Evolutionary conservation across 1,140 invertebrate species (phyloP).

Genomic region (Bombus confusus): DNA sequence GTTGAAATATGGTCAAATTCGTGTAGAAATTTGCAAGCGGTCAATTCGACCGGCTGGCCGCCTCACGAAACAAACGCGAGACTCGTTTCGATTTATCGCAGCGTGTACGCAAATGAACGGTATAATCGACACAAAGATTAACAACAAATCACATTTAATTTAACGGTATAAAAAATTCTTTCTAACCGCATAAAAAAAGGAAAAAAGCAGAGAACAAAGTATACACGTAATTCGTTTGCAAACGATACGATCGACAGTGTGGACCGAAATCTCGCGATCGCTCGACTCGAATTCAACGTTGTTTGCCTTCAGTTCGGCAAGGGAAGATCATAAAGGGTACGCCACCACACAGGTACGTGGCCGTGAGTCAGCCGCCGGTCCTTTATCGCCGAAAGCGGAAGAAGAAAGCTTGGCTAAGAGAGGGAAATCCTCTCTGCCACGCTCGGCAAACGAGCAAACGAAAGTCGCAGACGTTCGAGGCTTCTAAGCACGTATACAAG

Average conservation of each 20-base stretch:
- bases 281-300: not conserved
- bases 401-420: not conserved
- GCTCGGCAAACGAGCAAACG: conserved; percentile 23
- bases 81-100: not conserved
- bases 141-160: too few species aligned
- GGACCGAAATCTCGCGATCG: too few species aligned
- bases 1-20: too few species aligned
- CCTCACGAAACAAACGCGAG: not conserved
- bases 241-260: not conserved
- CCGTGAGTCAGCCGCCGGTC: not conserved
- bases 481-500: conserved; percentile 58
- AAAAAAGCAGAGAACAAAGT: too few species aligned
- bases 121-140: too few species aligned
- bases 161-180: too few species aligned
- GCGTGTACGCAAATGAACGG: not conserved
- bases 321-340: too few species aligned
- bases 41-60: too few species aligned
- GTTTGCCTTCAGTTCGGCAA: not conserved
- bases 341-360: too few species aligned
- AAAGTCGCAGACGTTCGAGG: conserved; percentile 27
- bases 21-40: too few species aligned
- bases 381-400: conserved; percentile 31
- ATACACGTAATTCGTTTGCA: too few species aligned
- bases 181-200: too few species aligned
- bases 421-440: not conserved